These are phyloP conservation scores for Ptyas mucosa DNA, from an alignment of 2,113 vertebrate species.

Conservation along the genomic window DNA sequence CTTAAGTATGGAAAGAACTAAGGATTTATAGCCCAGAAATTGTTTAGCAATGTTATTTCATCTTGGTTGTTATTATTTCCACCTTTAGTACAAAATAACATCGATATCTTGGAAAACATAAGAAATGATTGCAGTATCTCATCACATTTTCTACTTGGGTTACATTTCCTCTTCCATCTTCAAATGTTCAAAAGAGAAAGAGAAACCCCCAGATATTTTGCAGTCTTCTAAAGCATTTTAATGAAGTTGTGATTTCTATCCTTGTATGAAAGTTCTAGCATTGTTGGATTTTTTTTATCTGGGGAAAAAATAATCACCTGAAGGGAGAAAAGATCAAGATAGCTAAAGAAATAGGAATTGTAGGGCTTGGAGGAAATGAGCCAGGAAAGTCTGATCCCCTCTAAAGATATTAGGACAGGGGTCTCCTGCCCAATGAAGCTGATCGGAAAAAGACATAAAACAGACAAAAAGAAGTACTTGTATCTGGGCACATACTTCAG, in stretches of 20 bases:
- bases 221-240: not conserved
- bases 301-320: not conserved
- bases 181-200: not conserved
- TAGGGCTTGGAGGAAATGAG: not conserved
- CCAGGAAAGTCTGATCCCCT: not conserved
- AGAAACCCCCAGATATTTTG: not conserved
- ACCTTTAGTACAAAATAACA: not conserved
- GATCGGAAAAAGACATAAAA: not conserved
- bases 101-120: not conserved
- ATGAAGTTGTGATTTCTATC: not conserved
- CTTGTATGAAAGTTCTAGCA: not conserved
- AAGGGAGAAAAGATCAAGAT: not conserved
- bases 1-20: not conserved
- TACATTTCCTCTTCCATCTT: not conserved
- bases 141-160: not conserved
- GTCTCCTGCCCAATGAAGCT: not conserved
- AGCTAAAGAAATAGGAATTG: not conserved
- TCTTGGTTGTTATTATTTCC: not conserved
- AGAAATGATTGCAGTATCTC: not conserved
- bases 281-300: not conserved
- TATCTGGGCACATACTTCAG: not conserved
- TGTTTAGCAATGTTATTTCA: not conserved
- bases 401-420: not conserved
- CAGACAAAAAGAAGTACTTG: not conserved
- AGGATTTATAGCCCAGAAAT: constrained; percentile 3